Conservation (phyloP, 2,797 vertebrate species). For the Sarcophilus harrisii region DNA sequence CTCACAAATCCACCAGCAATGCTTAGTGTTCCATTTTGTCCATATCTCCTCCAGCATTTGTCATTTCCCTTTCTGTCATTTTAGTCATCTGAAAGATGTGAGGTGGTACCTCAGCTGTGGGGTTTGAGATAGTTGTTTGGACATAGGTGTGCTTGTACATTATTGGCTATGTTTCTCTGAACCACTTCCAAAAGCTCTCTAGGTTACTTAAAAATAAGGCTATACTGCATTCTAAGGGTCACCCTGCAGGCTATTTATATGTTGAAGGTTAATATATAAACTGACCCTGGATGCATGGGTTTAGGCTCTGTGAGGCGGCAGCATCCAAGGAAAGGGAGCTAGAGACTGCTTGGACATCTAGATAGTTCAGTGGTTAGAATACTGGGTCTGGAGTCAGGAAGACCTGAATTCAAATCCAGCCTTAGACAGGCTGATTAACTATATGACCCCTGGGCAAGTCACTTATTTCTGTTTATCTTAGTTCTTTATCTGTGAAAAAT, state of each 20-base stretch:
- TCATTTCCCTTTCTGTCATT: not conserved
- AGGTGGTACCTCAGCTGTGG: not conserved
- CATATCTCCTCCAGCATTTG: not conserved
- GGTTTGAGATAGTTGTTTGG: not conserved
- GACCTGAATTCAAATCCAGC: not conserved
- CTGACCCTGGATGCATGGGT: not conserved
- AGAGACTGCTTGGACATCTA: not conserved
- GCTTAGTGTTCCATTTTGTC: not conserved
- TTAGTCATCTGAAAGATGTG: not conserved
- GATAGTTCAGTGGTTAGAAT: not conserved
- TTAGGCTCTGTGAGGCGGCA: not conserved
- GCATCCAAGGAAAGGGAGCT: not conserved
- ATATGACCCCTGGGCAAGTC: not conserved
- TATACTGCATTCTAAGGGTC: not conserved
- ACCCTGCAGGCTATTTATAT: not conserved
- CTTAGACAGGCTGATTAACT: not conserved
- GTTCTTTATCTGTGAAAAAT: not conserved
- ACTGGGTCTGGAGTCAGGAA: not conserved
- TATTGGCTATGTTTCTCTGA: not conserved
- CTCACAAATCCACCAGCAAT: not conserved
- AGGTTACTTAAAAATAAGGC: not conserved
- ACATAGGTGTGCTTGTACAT: not conserved
- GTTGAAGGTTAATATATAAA: not conserved
- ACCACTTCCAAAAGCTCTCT: not conserved
- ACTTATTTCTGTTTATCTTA: not conserved